phyloP scores from a whole-genome alignment of 1,140 invertebrate genomes.

The Papilio helenus region DNA sequence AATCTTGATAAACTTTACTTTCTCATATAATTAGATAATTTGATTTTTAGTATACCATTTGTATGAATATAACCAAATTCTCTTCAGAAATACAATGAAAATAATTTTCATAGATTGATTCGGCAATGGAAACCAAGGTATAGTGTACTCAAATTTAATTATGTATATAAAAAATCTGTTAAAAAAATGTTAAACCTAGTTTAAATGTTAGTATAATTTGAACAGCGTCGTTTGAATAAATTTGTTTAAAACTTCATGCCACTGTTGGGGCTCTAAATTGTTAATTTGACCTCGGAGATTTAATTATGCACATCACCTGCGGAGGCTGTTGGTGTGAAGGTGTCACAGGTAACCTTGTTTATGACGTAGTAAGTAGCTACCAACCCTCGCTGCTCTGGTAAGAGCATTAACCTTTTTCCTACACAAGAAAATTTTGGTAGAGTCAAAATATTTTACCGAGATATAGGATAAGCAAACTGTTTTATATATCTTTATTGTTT shows the following conservation, averaged over 20 bases:
- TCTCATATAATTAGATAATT: background rate
- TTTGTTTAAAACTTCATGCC: slow-evolving; percentile 79
- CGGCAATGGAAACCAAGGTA: no score
- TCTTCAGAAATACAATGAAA: background rate
- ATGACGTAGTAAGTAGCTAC: slow-evolving; percentile 77
- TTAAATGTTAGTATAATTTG: slow-evolving; percentile 61
- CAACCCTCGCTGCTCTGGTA: slow-evolving; percentile 59
- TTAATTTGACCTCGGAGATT: slow-evolving; percentile 81
- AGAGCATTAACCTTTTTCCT: slow-evolving; percentile 77
- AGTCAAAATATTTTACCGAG: background rate
- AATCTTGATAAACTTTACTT: background rate
- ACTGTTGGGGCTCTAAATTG: slow-evolving; percentile 76
- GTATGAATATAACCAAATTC: no score
- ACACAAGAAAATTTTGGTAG: slow-evolving; percentile 64
- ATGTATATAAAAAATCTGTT: background rate
- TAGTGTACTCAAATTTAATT: background rate
- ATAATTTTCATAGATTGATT: no score
- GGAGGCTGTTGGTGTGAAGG: slow-evolving; percentile 69
- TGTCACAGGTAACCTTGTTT: slow-evolving; percentile 77
- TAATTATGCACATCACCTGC: slow-evolving; percentile 79
- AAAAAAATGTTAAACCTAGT: no score
- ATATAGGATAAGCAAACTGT: no score
- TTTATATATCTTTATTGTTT: no score
- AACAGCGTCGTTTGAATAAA: slow-evolving; percentile 65
- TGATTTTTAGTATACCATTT: background rate